phyloP scores from a whole-genome alignment of 2,888 invertebrate species.

The Macaria notata region DNA sequence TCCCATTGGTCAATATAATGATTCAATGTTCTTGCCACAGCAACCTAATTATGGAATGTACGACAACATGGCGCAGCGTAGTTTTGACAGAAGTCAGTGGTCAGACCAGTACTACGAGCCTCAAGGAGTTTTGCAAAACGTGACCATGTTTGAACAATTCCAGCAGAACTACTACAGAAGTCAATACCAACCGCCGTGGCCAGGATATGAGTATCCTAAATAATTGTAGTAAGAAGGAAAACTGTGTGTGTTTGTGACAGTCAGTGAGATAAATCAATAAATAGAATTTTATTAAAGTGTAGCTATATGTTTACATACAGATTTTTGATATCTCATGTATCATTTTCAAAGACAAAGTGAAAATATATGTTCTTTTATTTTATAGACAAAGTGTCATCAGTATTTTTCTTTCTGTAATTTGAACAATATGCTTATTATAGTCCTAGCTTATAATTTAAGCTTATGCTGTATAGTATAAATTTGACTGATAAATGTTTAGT shows the following conservation, averaged over 20 bases:
- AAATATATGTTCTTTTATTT: no score
- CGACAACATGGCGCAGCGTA: constrained; percentile 15
- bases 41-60: constrained; percentile 15
- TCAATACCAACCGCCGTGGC: constrained; percentile 68
- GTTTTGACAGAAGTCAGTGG: constrained; percentile 48
- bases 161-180: constrained; percentile 58
- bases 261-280: constrained; percentile 10
- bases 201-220: constrained; percentile 55
- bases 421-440: no score
- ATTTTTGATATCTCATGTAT: no score
- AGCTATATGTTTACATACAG: neutral
- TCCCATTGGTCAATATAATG: constrained; percentile 71
- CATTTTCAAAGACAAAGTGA: no score
- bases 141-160: constrained; percentile 49
- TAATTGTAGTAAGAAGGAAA: constrained; percentile 38
- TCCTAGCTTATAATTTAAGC: no score
- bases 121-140: constrained; percentile 23
- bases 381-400: no score
- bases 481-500: no score
- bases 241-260: neutral
- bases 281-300: constrained; percentile 7
- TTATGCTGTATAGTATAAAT: no score
- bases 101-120: constrained; percentile 42
- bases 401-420: no score
- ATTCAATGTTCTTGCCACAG: constrained; percentile 57